A percentile compares a stretch with the other conserved stretches of the same genome.
Conservation (phyloP, 2,888 invertebrate species). For the Epicampocera succincta region DNA sequence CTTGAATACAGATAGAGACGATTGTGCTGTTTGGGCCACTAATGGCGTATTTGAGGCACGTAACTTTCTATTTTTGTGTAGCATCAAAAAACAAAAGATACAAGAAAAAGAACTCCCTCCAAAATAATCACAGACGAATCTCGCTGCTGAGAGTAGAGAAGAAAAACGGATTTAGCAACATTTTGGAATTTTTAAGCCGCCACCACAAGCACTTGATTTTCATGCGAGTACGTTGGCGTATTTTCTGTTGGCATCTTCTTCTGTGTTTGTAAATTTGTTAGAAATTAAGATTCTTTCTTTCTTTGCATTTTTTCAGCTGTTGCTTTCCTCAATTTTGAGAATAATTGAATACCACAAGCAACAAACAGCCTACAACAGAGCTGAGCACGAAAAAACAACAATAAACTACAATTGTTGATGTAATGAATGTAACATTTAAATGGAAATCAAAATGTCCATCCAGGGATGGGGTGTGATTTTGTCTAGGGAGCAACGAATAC, state of each 20-base stretch:
- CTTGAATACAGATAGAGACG: conserved; percentile 33
- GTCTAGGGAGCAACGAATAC: not conserved
- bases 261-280: conserved; percentile 62
- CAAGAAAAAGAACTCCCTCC: conserved; percentile 38
- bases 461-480: not conserved
- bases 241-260: conserved; percentile 24
- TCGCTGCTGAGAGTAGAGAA: conserved; percentile 13
- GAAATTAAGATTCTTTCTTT: conserved; percentile 53
- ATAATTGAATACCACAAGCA: conserved; percentile 52
- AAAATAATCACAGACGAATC: conserved; percentile 53
- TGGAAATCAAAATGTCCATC: conserved; percentile 28
- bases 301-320: conserved; percentile 3
- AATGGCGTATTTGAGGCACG: conserved; percentile 65
- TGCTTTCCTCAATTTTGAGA: conserved; percentile 33
- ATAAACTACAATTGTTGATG: conserved; percentile 54
- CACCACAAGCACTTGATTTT: conserved; percentile 63
- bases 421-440: conserved; percentile 59
- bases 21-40: conserved; percentile 49
- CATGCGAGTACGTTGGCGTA: conserved; percentile 23
- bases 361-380: conserved; percentile 49
- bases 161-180: conserved; percentile 42
- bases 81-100: conserved; percentile 12
- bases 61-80: conserved; percentile 65
- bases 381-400: not conserved
- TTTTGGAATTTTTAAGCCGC: conserved; percentile 58